Percentiles rank a stretch among this genome's conserved stretches.
These are phyloP conservation scores for Drosophila prolongata DNA, from an alignment of 2,888 invertebrate species.

Conservation along the genomic window DNA sequence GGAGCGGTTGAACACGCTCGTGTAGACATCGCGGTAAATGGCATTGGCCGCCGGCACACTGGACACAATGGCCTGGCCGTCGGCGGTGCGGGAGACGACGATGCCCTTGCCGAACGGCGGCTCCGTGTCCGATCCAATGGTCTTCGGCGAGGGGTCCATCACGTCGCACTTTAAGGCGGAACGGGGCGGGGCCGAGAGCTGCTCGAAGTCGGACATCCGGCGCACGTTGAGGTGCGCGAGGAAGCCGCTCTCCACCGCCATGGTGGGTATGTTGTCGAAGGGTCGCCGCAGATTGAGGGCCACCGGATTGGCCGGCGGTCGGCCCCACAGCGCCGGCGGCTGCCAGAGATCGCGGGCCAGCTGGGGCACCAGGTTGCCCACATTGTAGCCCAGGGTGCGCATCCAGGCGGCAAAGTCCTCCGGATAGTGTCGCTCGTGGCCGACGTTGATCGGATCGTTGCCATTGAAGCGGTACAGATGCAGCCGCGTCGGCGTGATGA, in stretches of 20 bases:
- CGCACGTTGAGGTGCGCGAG: constrained; percentile 92
- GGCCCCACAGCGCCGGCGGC: constrained; percentile 86
- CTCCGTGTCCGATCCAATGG: constrained; percentile 93
- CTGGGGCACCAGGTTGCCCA: constrained; percentile 94
- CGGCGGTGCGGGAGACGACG: constrained; percentile 91
- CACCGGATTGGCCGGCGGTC: constrained; percentile 84
- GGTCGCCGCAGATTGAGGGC: constrained; percentile 87
- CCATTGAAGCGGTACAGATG: constrained; percentile 96
- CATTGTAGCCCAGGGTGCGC: constrained; percentile 92
- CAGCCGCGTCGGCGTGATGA: constrained; percentile 92
- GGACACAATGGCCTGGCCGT: constrained; percentile 92
- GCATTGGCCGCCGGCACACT: constrained; percentile 95
- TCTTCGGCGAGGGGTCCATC: constrained; percentile 89
- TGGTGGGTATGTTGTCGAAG: constrained; percentile 88
- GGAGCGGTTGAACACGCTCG: constrained; percentile 95
- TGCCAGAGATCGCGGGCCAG: constrained; percentile 90
- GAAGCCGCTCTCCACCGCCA: constrained; percentile 93
- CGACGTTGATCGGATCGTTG: constrained; percentile 96
- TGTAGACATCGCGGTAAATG: constrained; percentile 96
- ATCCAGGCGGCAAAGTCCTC: constrained; percentile 95
- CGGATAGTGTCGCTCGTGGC: constrained; percentile 90
- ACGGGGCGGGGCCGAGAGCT: constrained; percentile 91
- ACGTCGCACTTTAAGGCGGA: constrained; percentile 92
- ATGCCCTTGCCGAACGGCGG: constrained; percentile 95
- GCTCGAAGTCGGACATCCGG: constrained; percentile 91